Base-by-base conservation (phyloP, 2,113 vertebrate genomes). In the Triplophysa dalaica region DNA sequence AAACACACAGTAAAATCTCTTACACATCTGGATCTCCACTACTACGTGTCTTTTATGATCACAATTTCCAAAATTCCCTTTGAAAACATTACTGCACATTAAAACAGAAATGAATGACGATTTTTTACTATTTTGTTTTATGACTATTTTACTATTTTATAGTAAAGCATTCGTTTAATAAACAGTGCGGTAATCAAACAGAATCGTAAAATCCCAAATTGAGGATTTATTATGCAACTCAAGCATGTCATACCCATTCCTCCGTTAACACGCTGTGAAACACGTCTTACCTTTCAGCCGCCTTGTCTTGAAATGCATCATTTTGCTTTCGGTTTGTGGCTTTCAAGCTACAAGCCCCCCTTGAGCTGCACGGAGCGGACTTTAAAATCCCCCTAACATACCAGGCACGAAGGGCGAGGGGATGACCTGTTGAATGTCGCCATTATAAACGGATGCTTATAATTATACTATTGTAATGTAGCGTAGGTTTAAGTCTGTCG, bases 281-380 rank as follows among this genome's bases (percentile, higher is more conserved):
- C 8, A 10, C 75, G 48, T 0, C 45, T 65, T 65, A 63, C 61
- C 73, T 52, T 75, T 50, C 61, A 38, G 74, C 6, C 6, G 62
- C 19, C 48, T 66, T 4, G 26, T 22, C 48, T 67, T 56, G 26
- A 1, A 22, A 19, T 77, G 50, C 29, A 41, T 11, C 75, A 56
- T 77, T 68, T 68, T 45, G 56, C 63, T 77, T 77, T 67, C 63
- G 50, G 17, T 67, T 74, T 74, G 7, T n/a, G 1, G 33, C n/a
- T 38, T 38, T 58, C 8, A 24, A 13, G 29, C 6, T 1, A 13
- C 19, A 6, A 64, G 62, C 63, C 74, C 58, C 24, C 3, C 1
- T 52, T 54, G 58, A n/a, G 26, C 17, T 33, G 1, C 19, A 3
- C 1, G 11, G 21, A 11, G 43, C 12, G 43, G 43, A 50, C 6